Base-by-base conservation (phyloP, 2,888 invertebrate species). In the Phytoseiulus persimilis region DNA sequence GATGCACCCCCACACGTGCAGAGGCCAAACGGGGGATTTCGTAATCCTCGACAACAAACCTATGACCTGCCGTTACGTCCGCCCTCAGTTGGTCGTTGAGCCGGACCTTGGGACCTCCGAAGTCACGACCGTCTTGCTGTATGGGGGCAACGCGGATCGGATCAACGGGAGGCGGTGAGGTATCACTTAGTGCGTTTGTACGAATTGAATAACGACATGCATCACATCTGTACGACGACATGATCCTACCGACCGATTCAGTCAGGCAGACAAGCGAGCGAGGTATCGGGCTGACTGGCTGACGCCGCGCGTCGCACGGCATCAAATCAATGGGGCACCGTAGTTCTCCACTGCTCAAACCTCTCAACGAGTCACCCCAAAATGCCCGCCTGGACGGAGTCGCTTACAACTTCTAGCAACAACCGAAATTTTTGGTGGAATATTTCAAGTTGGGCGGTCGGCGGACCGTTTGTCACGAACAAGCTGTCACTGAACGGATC, bases 171-270 rank as follows among this genome's bases (percentile, higher is more conserved):
- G 65, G 65, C 65, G 65, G 65, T 65, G 65, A 65, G 65, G 65
- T 65, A 65, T 65, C 65, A 65, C 65, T 65, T 65, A 65, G 65
- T 65, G 65, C 65, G 65, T 65, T 65, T 65, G 65, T 65, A 65
- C 65, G 65, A 65, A 65, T 65, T 65, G 65, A 65, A 65, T 65
- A 65, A 65, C 65, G 65, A 65, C 65, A 65, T 18, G 65, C 65
- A 65, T 65, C 65, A 14, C 65, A 65, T 65, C 65, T 14, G 18
- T 65, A 65, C 65, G 65, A 65, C 65, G 65, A 65, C 65, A 65
- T 65, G 11, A 65, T 65, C 65, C 65, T 2, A 18, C 14, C 65
- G 28, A 28, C 28, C 65, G 65, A 28, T 18, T 65, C 65, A 65
- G 65, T 65, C 18, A 65, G 65, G 1, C 65, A 65, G 18, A 18